A percentile compares a stretch with the other conserved stretches of the same genome.
Evolutionary conservation across 2,797 vertebrate genomes (phyloP).

Genomic region (Sternarchorhynchus goeldii): DNA sequence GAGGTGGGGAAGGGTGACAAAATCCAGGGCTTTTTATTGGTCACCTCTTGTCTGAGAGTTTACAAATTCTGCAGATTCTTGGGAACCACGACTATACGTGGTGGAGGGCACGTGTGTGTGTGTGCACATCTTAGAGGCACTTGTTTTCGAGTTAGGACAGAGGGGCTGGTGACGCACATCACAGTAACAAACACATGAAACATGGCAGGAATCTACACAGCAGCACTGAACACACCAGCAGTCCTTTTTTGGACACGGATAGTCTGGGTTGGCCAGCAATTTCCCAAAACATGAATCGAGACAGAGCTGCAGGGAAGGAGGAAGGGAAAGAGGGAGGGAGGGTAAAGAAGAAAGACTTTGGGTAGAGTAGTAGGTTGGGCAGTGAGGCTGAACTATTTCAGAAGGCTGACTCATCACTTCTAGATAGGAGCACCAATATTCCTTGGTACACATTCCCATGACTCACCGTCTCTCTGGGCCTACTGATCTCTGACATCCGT

Average conservation of each 20-base stretch:
- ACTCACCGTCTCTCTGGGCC: conserved; percentile 40
- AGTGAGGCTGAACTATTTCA: conserved; percentile 32
- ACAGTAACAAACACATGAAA: conserved; percentile 68
- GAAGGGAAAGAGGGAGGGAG: neutral
- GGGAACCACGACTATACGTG: neutral
- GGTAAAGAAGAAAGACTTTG: neutral
- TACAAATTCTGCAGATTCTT: neutral
- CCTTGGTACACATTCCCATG: conserved; percentile 46
- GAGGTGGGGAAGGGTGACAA: neutral
- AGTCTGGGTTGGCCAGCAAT: conserved; percentile 39
- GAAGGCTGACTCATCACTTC: conserved; percentile 38
- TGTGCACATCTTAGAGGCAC: neutral
- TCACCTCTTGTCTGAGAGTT: neutral
- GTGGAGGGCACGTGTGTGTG: neutral
- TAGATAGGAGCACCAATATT: conserved; percentile 18
- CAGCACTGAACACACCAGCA: conserved; percentile 65
- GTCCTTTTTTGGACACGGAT: conserved; percentile 58
- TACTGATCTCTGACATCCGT: conserved; percentile 45
- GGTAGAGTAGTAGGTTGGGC: neutral
- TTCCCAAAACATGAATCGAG: conserved; percentile 56
- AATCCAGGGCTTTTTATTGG: neutral
- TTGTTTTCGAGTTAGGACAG: neutral
- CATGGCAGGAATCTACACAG: conserved; percentile 70
- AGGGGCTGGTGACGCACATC: conserved; percentile 49
- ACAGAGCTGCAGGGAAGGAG: neutral